A percentile compares a stretch with the other conserved stretches of the same genome.
These are phyloP conservation scores for Dermatemys mawii DNA, from an alignment of 2,113 vertebrate species.

Conservation along the genomic window DNA sequence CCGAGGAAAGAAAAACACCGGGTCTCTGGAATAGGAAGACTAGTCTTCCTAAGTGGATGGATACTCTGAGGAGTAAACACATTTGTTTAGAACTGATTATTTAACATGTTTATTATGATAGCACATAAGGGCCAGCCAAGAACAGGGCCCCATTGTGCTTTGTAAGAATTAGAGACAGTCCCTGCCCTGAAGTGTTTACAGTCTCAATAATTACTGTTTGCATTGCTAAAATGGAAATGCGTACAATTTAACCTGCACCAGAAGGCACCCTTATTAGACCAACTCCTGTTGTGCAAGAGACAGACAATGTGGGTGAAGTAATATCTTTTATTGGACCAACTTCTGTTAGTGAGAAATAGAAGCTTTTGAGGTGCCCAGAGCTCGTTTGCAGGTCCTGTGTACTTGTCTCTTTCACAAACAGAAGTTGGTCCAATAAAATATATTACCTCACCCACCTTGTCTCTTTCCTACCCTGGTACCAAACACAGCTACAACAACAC, in stretches of 20 bases:
- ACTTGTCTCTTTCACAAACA: background rate
- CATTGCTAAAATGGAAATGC: background rate
- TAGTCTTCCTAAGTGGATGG: background rate
- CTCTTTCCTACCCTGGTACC: background rate
- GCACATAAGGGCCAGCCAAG: background rate
- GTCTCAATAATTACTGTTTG: background rate
- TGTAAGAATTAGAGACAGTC: background rate
- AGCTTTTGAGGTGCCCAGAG: background rate
- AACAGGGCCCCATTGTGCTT: background rate
- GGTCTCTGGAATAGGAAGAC: constrained; percentile 24
- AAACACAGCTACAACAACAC: background rate
- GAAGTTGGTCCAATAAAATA: background rate
- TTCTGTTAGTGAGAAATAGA: background rate
- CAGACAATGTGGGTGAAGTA: background rate
- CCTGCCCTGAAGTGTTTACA: background rate
- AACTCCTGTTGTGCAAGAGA: background rate
- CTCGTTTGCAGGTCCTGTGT: background rate
- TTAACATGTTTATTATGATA: background rate
- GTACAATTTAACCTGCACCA: background rate
- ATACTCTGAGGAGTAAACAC: background rate
- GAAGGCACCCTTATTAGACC: background rate
- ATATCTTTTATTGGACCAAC: background rate
- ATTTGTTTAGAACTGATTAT: background rate
- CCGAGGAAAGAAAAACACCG: background rate
- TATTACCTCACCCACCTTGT: background rate